Base-by-base conservation (phyloP, 2,113 vertebrate genomes). In the Ahaetulla prasina region DNA sequence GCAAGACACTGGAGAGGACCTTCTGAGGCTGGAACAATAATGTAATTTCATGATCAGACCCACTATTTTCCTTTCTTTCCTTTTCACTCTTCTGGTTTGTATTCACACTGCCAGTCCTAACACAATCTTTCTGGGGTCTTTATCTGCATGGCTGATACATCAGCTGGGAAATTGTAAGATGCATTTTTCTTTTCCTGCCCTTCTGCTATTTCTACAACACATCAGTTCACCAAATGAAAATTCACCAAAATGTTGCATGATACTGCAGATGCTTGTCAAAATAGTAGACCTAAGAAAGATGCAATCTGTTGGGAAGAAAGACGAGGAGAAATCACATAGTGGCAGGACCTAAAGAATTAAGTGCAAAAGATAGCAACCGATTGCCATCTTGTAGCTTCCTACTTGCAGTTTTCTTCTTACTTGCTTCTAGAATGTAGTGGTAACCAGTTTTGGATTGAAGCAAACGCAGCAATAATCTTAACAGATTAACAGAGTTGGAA, bases 31-130 rank as follows among this genome's bases (percentile, higher is more conserved):
- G 5, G n/a, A 90, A 22, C 91, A 63, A 93, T 93, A 94, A 92
- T 94, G 90, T 53, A 92, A 93, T 95, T 95, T 94, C 94, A 91
- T 93, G 90, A 90, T 43, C 88, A 74, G 74, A 96, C 80, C 93
- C 57, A 91, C 85, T 93, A 85, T 9, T 87, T 92, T 20, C 85
- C 63, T 88, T 52, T 88, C 47, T 95, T 93, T 93, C 91, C 87
- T 93, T 94, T 87, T 85, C 50, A 95, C 92, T 50, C 25, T 85
- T 93, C 25, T 94, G 20, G 3, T 95, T 94, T 88, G 68, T 90
- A 52, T 94, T 95, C 39, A 39, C 89, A 54, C 18, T 55, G 54
- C 49, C 60, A 91, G 84, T 92, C 94, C 47, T 94, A n/a, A 9
- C 80, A 86, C 63, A 93, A 52, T 52, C 22, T 95, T 95, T 92